Evolutionary conservation across 1,140 invertebrate species (phyloP), one percentile per base, ranked within the genome.

Genomic region (Octopus sinensis): DNA sequence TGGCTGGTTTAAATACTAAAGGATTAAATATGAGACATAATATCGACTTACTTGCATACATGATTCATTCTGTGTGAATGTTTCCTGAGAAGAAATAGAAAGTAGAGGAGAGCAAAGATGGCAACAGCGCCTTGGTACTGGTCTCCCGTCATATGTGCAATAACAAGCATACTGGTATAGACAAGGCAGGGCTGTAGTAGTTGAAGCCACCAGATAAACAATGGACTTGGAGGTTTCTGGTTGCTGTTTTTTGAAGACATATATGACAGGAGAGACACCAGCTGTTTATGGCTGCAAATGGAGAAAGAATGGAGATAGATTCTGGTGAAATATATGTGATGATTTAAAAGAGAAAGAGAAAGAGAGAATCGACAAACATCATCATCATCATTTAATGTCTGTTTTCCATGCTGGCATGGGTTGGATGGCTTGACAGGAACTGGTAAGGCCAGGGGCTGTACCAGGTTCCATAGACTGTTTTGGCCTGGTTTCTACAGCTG

Each of bases 61-160:
- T 90, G 86, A 1, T 83, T 51, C 43, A 90, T 80, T 80, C 89
- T 87, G 52, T 89, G 88, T 5, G 17, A 54, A 13, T 84, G 75
- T 79, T 79, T 83, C 5, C 71, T 79, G 10, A 83, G 12, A 4
- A 43, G 23, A 52, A 79, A 81, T 6, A 84, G 10, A 17, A 88
- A 53, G n/a, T 75, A 77, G 54, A 71, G 71, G 9, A 86, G 13
- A 56, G 83, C 84, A 7, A 82, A 62, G 12, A 84, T 17, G 43
- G 86, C 79, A 6, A 87, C 82, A 53, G 84, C 52, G 0, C 83
- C 86, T 76, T 88, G 86, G 78, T 86, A 85, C 23, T 52, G 75
- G 6, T 76, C 54, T 6, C 79, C 53, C 5, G 86, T n/a, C 56
- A 79, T 80, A 6, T 81, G 23, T 0, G 82, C 81, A 12, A 84